Evolutionary conservation across 2,797 vertebrate genomes (phyloP).

Genomic region (Sebastes itinus): DNA sequence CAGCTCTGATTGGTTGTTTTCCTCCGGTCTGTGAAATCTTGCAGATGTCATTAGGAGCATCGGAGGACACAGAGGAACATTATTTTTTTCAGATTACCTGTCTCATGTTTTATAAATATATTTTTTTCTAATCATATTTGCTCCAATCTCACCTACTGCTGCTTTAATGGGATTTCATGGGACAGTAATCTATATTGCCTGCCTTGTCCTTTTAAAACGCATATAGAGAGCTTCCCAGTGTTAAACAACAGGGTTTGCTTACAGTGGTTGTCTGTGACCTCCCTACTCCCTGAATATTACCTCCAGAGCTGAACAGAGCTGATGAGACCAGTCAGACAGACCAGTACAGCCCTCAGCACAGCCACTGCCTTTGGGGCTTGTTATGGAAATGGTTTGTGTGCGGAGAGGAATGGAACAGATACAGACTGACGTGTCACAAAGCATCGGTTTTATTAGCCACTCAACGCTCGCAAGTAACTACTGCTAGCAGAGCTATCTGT

Average conservation of each 20-base stretch:
- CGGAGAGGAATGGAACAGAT: neutral
- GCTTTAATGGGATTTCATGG: neutral
- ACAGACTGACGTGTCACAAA: conserved; percentile 4
- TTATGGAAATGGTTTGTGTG: neutral
- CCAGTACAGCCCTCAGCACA: neutral
- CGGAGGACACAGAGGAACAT: too few relatives aligned
- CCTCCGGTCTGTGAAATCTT: too few relatives aligned
- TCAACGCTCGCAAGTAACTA: neutral
- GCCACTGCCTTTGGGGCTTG: neutral
- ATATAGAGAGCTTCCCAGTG: neutral
- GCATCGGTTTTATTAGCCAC: neutral
- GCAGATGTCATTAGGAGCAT: too few relatives aligned
- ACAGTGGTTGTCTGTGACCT: neutral
- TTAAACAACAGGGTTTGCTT: neutral
- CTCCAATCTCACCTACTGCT: too few relatives aligned
- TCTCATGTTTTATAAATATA: too few relatives aligned
- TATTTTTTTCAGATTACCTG: too few relatives aligned
- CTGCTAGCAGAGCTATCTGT: neutral
- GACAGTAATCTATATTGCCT: neutral
- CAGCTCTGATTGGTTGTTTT: too few relatives aligned
- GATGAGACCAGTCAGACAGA: conserved; percentile 14
- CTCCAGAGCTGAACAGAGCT: neutral
- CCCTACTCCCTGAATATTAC: neutral
- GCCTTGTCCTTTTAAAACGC: neutral
- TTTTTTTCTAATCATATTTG: too few relatives aligned